Evolutionary conservation across 2,888 invertebrate genomes (phyloP), one percentile per base, ranked within the genome.

Genomic region (Nysson spinosus): DNA sequence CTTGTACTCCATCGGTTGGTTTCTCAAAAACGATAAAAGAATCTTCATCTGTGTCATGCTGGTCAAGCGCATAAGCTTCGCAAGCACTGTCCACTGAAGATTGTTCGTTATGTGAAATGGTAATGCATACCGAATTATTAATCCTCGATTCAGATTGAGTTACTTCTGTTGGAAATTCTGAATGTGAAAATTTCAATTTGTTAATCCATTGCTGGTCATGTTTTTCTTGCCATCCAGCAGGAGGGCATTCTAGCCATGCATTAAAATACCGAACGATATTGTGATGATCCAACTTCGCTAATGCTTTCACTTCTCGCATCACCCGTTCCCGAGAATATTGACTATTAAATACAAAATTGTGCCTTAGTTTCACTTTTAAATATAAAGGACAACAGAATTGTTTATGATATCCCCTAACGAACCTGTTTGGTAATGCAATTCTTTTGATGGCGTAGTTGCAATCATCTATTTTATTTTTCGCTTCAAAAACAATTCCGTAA

Each of bases 401-500:
- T 4, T 19, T 16, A n/a, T 17, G 4, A 50, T 17, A 17, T 11
- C 2, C n/a, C n/a, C 32, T 5, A 37, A 30, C 42, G 17, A 83
- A 93, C 93, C 90, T 90, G 71, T 91, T 93, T 1, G 97, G 95
- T 54, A 99, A 87, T 0, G 94, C 92, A 51, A 98, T 98, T 80
- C 98, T 90, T 88, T 99, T 99, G 0, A 99, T 93, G 4, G 99
- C 99, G 88, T 99, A 99, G 62, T 92, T 92, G 75, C 96, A 94
- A 80, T 97, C 96, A 84, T 99, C 99, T 55, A 98, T 92, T 85
- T 95, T 96, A 86, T 98, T 97, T 83, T 91, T 92, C 0, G 96
- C 97, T 85, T 98, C 95, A 85, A 98, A 98, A 0, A 99, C 99
- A 1, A 98, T 93, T 0, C 99, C 99, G 87, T 98, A 99, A 0